Evolutionary conservation across 2,113 vertebrate genomes (phyloP).

Genomic region (Tinamus guttatus): DNA sequence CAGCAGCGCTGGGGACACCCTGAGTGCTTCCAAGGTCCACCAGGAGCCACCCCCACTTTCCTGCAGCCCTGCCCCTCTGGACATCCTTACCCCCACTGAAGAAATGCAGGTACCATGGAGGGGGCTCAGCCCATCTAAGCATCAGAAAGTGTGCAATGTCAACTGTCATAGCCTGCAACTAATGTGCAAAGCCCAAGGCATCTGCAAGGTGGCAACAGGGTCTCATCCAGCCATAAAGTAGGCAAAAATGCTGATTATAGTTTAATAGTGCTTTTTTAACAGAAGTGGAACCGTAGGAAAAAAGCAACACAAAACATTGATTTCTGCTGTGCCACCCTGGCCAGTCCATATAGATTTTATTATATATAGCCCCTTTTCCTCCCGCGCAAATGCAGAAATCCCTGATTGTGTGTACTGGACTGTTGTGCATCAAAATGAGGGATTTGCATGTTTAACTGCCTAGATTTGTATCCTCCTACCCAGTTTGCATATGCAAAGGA

Average conservation of each 20-base stretch:
- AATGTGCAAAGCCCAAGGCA: conserved; percentile 5
- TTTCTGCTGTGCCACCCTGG: background rate
- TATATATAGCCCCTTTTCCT: background rate
- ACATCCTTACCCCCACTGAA: no score
- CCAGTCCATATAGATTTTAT: background rate
- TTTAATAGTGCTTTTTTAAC: conserved; percentile 6
- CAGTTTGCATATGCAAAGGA: conserved; percentile 11
- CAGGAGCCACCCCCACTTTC: no score
- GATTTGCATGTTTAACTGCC: conserved; percentile 39
- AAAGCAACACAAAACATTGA: background rate
- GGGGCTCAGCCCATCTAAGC: no score
- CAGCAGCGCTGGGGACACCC: no score
- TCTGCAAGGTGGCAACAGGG: background rate
- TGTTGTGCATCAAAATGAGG: conserved; percentile 22
- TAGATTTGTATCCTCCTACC: conserved; percentile 6
- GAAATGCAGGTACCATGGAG: no score
- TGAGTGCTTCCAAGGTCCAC: no score
- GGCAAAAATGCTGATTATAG: background rate
- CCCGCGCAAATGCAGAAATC: conserved; percentile 12
- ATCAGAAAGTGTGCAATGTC: no score
- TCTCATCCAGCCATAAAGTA: conserved; percentile 10
- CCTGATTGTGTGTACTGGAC: background rate
- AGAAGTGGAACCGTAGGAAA: conserved; percentile 6
- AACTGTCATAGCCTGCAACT: background rate
- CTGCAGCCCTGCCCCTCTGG: no score